phyloP scores from a whole-genome alignment of 2,888 invertebrate genomes.

The Meloe dianella region DNA sequence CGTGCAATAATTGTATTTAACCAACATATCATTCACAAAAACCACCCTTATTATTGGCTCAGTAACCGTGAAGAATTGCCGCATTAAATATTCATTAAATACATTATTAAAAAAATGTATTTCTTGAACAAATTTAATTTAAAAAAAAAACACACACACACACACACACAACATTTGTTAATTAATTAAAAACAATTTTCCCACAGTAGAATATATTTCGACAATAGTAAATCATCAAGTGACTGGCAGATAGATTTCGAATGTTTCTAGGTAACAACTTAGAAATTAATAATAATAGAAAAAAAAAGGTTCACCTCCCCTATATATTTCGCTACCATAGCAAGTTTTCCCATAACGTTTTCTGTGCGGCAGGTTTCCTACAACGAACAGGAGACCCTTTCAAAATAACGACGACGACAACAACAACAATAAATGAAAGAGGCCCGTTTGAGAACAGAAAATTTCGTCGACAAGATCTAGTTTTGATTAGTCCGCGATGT shows the following conservation, averaged over 20 bases:
- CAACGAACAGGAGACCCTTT: constrained; percentile 23
- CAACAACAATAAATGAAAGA: too few relatives aligned
- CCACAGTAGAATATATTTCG: not conserved
- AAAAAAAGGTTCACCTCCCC: constrained; percentile 3
- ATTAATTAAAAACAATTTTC: not conserved
- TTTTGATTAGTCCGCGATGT: constrained; percentile 24
- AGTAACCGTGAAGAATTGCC: constrained; percentile 21
- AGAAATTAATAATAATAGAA: not conserved
- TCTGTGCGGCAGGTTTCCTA: constrained; percentile 26
- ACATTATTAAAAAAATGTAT: too few relatives aligned
- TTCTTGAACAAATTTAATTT: constrained; percentile 17
- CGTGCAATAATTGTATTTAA: constrained; percentile 32
- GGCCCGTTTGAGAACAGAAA: constrained; percentile 30
- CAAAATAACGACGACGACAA: constrained; percentile 29
- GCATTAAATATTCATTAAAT: constrained; percentile 14
- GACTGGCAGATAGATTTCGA: not conserved
- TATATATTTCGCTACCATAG: not conserved
- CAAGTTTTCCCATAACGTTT: constrained; percentile 30
- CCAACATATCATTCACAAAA: constrained; percentile 28
- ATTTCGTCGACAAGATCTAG: constrained; percentile 22
- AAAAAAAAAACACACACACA: too few relatives aligned
- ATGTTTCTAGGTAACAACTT: not conserved
- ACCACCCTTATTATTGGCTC: constrained; percentile 19
- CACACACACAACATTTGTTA: not conserved
- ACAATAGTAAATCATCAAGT: not conserved